Evolutionary conservation across 1,140 invertebrate genomes (phyloP).

Genomic region (Coboldia fuscipes): DNA sequence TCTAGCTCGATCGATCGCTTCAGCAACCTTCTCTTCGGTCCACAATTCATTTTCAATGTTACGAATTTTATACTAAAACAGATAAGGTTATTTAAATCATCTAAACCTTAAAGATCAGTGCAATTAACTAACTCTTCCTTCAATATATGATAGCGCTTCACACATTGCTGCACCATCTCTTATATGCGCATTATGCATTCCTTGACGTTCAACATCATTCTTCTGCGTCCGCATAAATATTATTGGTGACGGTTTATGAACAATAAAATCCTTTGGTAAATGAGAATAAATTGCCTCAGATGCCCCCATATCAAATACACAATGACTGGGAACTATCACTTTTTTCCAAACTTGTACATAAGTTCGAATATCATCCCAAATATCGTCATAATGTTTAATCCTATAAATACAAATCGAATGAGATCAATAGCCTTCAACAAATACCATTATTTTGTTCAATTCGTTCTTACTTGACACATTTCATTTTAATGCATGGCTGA

Average conservation of each 20-base stretch:
- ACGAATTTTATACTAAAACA: too few species aligned
- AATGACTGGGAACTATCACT: slow-evolving; percentile 47
- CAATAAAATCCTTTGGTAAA: slow-evolving; percentile 32
- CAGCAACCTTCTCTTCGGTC: slow-evolving; percentile 45
- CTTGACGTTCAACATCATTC: slow-evolving; percentile 60
- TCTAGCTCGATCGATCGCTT: slow-evolving; percentile 38
- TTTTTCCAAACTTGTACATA: slow-evolving; percentile 38
- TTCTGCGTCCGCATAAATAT: slow-evolving; percentile 68
- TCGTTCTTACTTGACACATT: slow-evolving; percentile 38
- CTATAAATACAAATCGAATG: slow-evolving; percentile 28
- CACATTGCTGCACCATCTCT: slow-evolving; percentile 77
- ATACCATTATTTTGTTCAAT: not conserved
- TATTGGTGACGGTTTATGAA: slow-evolving; percentile 46
- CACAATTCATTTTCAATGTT: slow-evolving; percentile 32
- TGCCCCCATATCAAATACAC: slow-evolving; percentile 44
- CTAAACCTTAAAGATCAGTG: too few species aligned
- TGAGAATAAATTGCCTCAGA: slow-evolving; percentile 52
- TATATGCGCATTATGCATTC: slow-evolving; percentile 72
- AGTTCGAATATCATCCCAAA: slow-evolving; percentile 46
- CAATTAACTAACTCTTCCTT: slow-evolving; percentile 47
- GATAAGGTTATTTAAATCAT: not conserved
- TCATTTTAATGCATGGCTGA: slow-evolving; percentile 33
- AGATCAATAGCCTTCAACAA: slow-evolving; percentile 1
- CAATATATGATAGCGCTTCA: slow-evolving; percentile 72
- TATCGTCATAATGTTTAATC: slow-evolving; percentile 39